Evolutionary conservation across 1,140 invertebrate species (phyloP), one percentile per base, ranked within the genome.

Genomic region (Drosophila mayri): DNA sequence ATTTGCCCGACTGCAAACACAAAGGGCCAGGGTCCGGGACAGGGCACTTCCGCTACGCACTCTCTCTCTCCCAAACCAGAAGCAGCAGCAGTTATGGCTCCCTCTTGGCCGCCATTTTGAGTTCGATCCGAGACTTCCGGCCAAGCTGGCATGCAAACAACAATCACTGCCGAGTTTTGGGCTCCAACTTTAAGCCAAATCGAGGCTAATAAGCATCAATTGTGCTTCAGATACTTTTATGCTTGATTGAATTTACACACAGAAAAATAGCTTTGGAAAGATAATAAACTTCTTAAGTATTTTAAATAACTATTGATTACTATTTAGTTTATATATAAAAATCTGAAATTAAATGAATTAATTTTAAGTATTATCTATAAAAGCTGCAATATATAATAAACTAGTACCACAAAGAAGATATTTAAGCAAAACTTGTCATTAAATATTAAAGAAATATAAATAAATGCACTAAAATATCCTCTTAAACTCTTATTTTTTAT

Each of bases 1-100:
- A 90, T 88, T 88, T 81, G 78, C 71, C 61, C 78, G 62, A 79
- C 68, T 79, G 67, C 55, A 76, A 81, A 76, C 68, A 80, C 77
- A 81, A 67, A 76, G 49, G 30, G 20, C 37, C n/a, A 37, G 40
- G 12, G 28, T 20, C 46, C 55, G 41, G 41, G 49, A 59, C 62
- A 47, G 46, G 12, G 50, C 54, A 83, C 64, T 79, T 83, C 80
- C 84, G 76, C 25, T 79, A 81, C 78, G 82, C 82, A 79, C 63
- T 82, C 82, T 83, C 82, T 74, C 77, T 82, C 81, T 74, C 40
- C 11, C 40, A 30, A 14, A 18, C 47, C 47, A 18, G 47, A 30
- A 30, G 28, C 55, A 25, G 41, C 55, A 37, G 32, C 68, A 57
- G 64, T 81, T 81, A 63, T 70, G 60, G 72, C 46, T 81, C 68